Evolutionary conservation across 2,888 invertebrate genomes (phyloP).

Genomic region (Lamellibrachia columna): DNA sequence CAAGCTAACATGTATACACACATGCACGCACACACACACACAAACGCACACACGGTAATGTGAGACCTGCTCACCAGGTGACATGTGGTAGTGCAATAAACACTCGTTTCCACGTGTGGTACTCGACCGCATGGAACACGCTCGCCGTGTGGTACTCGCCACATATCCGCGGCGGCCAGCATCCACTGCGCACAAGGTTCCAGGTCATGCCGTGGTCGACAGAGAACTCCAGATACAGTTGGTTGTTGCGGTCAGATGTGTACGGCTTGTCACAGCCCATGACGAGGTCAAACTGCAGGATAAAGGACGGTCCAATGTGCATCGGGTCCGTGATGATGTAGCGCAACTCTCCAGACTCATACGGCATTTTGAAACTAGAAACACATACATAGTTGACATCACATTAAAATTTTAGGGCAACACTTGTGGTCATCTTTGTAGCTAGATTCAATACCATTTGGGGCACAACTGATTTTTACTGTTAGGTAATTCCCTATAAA

Average conservation of each 20-base stretch:
- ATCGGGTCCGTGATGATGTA: conserved; percentile 63
- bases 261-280: conserved; percentile 64
- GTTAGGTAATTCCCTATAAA: too few species aligned
- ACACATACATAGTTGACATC: too few species aligned
- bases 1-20: too few species aligned
- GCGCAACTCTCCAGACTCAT: conserved; percentile 46
- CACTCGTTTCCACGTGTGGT: conserved; percentile 61
- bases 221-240: conserved; percentile 62
- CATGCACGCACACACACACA: not conserved
- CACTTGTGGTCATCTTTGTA: too few species aligned
- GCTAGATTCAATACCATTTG: too few species aligned
- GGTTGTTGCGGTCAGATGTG: conserved; percentile 47
- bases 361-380: conserved; percentile 33
- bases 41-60: not conserved
- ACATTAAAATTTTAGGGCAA: not conserved
- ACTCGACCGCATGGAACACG: conserved; percentile 61
- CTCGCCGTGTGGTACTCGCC: conserved; percentile 60
- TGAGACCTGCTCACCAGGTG: conserved; percentile 53
- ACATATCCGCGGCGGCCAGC: conserved; percentile 60
- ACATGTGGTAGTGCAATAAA: conserved; percentile 61
- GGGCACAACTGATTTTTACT: too few species aligned
- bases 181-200: conserved; percentile 61
- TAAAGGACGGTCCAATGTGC: conserved; percentile 64
- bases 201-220: conserved; percentile 65
- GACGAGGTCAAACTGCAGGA: conserved; percentile 66